phyloP scores from a whole-genome alignment of 2,888 invertebrate genomes.

The Athalia circularis region DNA sequence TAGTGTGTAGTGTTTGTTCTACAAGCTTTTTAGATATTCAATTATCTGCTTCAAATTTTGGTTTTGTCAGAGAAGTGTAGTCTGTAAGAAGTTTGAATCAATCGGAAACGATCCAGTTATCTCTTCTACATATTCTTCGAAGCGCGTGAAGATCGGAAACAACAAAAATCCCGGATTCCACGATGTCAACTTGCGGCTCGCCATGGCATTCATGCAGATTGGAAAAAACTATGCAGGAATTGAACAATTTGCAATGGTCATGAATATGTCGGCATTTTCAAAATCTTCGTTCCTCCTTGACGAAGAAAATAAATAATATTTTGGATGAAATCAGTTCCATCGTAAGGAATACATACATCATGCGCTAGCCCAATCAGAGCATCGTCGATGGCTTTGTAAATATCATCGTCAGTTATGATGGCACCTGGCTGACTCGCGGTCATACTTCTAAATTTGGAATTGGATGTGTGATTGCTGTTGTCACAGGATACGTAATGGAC shows the following conservation, averaged over 20 bases:
- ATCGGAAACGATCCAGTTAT: too few relatives aligned
- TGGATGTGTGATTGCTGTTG: slow-evolving; percentile 50
- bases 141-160: too few relatives aligned
- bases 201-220: slow-evolving; percentile 15
- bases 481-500: slow-evolving; percentile 51
- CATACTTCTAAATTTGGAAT: slow-evolving; percentile 53
- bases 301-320: background rate
- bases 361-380: background rate
- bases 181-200: slow-evolving; percentile 23
- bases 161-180: too few relatives aligned
- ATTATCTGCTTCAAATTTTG: too few relatives aligned
- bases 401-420: slow-evolving; percentile 51
- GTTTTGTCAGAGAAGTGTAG: too few relatives aligned
- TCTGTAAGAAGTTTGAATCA: too few relatives aligned
- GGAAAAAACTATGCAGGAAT: slow-evolving; percentile 23
- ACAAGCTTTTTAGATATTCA: too few relatives aligned
- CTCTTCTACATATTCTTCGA: too few relatives aligned
- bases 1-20: too few relatives aligned
- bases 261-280: slow-evolving; percentile 24
- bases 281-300: slow-evolving; percentile 1
- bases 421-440: slow-evolving; percentile 51
- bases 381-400: slow-evolving; percentile 14
- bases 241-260: slow-evolving; percentile 23
- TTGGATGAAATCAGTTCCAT: background rate
- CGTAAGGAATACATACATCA: slow-evolving; percentile 7